Conservation (phyloP, 2,113 vertebrate species). For the Paracanthobrama guichenoti region DNA sequence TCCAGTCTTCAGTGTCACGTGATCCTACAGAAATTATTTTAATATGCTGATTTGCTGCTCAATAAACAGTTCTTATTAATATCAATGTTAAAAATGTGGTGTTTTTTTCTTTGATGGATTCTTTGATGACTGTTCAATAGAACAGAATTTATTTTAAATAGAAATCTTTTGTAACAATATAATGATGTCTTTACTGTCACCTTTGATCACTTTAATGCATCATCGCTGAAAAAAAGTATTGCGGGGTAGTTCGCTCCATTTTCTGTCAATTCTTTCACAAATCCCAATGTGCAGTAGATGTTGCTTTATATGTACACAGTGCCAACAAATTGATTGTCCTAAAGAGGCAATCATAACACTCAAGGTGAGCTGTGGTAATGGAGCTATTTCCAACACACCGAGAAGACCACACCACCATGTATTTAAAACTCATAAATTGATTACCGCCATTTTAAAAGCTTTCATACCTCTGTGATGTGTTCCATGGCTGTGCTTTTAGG, state of each 20-base stretch:
- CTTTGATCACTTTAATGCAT: background rate
- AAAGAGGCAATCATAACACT: slow-evolving; percentile 1
- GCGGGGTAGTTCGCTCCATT: background rate
- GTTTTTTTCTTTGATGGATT: too few relatives aligned
- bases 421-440: slow-evolving; percentile 50
- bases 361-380: slow-evolving; percentile 33
- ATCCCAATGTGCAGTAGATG: background rate
- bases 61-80: background rate
- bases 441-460: slow-evolving; percentile 43
- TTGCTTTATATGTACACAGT: slow-evolving; percentile 3
- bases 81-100: too few relatives aligned
- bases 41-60: background rate
- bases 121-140: too few relatives aligned
- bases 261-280: background rate
- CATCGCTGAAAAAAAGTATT: background rate
- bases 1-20: background rate
- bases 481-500: slow-evolving; percentile 45
- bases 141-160: too few relatives aligned
- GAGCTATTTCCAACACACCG: slow-evolving; percentile 32
- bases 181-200: background rate
- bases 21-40: background rate
- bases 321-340: slow-evolving; percentile 28
- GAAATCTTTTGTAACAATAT: background rate
- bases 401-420: slow-evolving; percentile 21
- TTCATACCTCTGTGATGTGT: slow-evolving; percentile 18